A percentile compares a stretch with the other conserved stretches of the same genome.
Evolutionary conservation across 2,888 invertebrate genomes (phyloP).

Genomic region (Synergus itoensis): DNA sequence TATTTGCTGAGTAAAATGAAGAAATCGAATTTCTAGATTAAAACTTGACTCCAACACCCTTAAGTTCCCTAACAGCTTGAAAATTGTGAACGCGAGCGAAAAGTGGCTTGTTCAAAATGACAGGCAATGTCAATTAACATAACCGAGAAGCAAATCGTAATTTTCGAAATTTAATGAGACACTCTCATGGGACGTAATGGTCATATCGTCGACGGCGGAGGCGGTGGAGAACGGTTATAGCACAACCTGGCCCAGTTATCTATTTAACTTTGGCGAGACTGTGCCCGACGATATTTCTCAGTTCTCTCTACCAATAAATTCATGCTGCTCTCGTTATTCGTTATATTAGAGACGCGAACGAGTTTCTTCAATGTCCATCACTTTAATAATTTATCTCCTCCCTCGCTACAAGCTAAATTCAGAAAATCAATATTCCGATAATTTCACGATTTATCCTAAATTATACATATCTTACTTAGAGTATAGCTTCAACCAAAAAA

Average conservation of each 20-base stretch:
- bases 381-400: not conserved
- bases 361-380: constrained; percentile 7
- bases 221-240: constrained; percentile 66
- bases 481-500: not conserved
- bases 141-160: not conserved
- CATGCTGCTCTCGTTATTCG: not conserved
- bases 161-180: constrained; percentile 23
- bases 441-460: not conserved
- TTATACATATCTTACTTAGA: not conserved
- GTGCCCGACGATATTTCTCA: constrained; percentile 4
- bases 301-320: constrained; percentile 14
- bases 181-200: not conserved
- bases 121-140: constrained; percentile 2
- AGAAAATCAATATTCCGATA: not conserved
- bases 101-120: not conserved
- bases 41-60: no score
- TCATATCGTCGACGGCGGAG: constrained; percentile 43
- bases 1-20: no score
- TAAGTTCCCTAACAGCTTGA: not conserved
- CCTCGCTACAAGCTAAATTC: not conserved
- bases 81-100: not conserved
- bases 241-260: constrained; percentile 69
- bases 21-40: no score
- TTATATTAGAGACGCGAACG: not conserved
- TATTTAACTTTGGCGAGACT: constrained; percentile 62